These are phyloP conservation scores for Enhydra lutris DNA, from an alignment of 2,113 vertebrate genomes.

Conservation along the genomic window DNA sequence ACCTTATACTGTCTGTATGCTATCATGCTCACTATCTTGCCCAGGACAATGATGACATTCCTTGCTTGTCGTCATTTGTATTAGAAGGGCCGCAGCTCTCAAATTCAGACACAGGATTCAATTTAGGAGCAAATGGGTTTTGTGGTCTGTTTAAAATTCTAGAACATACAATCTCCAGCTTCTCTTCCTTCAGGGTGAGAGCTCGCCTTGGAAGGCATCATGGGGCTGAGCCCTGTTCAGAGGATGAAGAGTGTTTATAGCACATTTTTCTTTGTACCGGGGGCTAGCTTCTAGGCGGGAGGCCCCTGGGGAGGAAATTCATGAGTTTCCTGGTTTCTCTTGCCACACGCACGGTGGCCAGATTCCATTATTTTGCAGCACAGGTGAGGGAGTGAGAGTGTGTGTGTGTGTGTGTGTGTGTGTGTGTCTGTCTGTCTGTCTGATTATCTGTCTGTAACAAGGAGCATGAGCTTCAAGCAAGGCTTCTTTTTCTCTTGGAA, in stretches of 20 bases:
- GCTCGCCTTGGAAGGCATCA: slow-evolving; percentile 20
- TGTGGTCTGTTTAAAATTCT: slow-evolving; percentile 54
- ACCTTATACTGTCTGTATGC: background rate
- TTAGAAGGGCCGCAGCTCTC: slow-evolving; percentile 32
- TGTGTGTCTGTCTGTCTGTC: background rate
- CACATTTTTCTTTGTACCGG: background rate
- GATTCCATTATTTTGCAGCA: slow-evolving; percentile 7
- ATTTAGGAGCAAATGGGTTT: slow-evolving; percentile 60
- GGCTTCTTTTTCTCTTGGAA: slow-evolving; percentile 43
- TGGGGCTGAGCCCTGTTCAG: background rate
- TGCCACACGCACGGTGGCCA: background rate
- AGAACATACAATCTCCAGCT: slow-evolving; percentile 49
- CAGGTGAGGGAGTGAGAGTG: background rate
- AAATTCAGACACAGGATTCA: slow-evolving; percentile 52
- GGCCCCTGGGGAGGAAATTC: background rate
- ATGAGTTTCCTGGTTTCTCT: slow-evolving; percentile 32
- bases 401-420: background rate
- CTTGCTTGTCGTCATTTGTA: slow-evolving; percentile 24
- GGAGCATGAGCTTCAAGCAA: slow-evolving; percentile 44
- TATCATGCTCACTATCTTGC: background rate
- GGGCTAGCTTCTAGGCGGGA: background rate
- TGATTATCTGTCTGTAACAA: background rate
- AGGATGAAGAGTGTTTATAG: background rate
- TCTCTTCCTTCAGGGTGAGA: background rate
- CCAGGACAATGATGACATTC: background rate